Evolutionary conservation across 2,888 invertebrate genomes (phyloP).

Genomic region (Dilophus febrilis): DNA sequence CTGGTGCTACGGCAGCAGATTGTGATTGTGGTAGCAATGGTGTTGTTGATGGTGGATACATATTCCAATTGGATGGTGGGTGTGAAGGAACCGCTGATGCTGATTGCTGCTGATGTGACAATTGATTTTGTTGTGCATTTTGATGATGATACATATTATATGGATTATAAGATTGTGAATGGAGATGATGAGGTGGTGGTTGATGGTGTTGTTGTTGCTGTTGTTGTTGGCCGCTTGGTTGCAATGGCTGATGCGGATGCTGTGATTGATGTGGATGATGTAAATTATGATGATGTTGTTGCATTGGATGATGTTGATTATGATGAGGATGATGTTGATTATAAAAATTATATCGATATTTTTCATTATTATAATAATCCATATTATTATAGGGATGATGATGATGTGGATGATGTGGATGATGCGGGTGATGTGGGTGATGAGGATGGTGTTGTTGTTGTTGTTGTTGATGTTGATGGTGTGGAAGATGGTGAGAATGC

Average conservation of each 20-base stretch:
- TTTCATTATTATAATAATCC: conserved; percentile 19
- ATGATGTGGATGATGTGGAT: background rate
- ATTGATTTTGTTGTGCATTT: background rate
- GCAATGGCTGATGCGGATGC: conserved; percentile 6
- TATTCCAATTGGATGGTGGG: conserved; percentile 44
- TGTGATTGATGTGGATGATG: conserved; percentile 28
- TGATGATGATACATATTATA: conserved; percentile 28
- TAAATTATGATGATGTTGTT: conserved; percentile 29
- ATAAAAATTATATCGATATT: conserved; percentile 5
- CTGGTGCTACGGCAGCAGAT: conserved; percentile 11
- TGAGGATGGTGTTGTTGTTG: background rate
- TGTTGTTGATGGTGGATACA: conserved; percentile 30
- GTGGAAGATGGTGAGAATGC: too few relatives aligned
- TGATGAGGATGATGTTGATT: conserved; percentile 25
- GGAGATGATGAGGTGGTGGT: conserved; percentile 20
- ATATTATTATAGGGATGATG: conserved; percentile 25
- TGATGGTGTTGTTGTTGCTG: conserved; percentile 21
- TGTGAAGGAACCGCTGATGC: conserved; percentile 8
- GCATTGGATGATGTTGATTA: conserved; percentile 28
- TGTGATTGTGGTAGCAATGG: conserved; percentile 9
- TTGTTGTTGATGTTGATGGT: conserved; percentile 3
- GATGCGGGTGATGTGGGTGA: too few relatives aligned
- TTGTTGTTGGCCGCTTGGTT: background rate
- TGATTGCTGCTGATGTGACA: background rate
- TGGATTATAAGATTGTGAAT: conserved; percentile 29